phyloP scores from a whole-genome alignment of 2,797 vertebrate species.

The Silurus lanzhouensis region DNA sequence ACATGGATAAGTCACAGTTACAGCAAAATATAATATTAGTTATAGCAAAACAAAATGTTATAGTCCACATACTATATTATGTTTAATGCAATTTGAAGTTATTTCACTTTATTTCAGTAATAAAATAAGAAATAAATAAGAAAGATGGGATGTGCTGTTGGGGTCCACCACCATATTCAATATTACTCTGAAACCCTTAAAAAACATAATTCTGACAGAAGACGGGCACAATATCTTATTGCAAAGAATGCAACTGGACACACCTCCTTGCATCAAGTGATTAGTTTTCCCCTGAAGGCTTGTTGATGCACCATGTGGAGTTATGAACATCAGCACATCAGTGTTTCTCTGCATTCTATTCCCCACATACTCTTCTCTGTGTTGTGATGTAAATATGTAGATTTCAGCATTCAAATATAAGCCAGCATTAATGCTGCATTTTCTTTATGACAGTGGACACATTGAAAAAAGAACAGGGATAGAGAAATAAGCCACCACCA shows the following conservation, averaged over 20 bases:
- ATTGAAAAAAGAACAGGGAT: not conserved
- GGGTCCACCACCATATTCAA: not conserved
- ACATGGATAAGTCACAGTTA: not conserved
- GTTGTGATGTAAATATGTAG: not conserved
- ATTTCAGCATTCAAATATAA: not conserved
- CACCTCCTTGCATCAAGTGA: not conserved
- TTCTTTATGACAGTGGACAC: not conserved
- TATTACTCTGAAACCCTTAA: not conserved
- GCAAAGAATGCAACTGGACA: not conserved
- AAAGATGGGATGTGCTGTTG: not conserved
- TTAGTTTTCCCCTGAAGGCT: not conserved
- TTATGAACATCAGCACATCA: not conserved
- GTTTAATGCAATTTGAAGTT: not conserved
- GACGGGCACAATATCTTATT: not conserved
- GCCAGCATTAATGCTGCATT: not conserved
- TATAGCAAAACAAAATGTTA: not conserved
- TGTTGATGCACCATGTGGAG: not conserved
- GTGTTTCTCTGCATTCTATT: slow-evolving; percentile 4
- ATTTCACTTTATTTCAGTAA: not conserved
- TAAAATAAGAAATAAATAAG: no score
- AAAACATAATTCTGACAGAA: not conserved
- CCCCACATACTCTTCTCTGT: not conserved
- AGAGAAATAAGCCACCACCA: not conserved
- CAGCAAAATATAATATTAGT: not conserved
- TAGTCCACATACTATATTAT: not conserved